Evolutionary conservation across 2,113 vertebrate genomes (phyloP).

Genomic region (Pao palembangensis): DNA sequence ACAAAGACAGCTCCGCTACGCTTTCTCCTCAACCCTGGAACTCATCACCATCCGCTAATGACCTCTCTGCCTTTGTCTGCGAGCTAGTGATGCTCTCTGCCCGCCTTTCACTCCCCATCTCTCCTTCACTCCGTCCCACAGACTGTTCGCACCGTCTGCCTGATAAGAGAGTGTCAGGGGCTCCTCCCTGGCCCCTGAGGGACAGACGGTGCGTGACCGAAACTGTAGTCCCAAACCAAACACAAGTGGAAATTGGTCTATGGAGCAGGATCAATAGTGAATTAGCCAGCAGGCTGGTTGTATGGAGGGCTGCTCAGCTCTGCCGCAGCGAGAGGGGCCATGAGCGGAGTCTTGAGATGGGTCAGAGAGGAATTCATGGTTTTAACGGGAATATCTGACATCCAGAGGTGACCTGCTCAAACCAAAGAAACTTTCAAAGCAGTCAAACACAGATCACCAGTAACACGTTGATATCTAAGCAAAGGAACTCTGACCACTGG

Average conservation of each 20-base stretch:
- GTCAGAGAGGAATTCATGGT: conserved; percentile 26
- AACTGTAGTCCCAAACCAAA: conserved; percentile 74
- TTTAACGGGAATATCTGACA: not conserved
- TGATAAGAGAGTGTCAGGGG: conserved; percentile 68
- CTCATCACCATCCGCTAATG: conserved; percentile 60
- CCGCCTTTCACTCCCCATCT: conserved; percentile 43
- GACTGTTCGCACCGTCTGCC: conserved; percentile 53
- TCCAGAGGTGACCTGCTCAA: conserved; percentile 24
- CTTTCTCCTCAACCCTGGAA: conserved; percentile 39
- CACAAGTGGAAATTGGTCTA: conserved; percentile 70
- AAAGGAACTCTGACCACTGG: too few species aligned
- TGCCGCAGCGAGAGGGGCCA: conserved; percentile 67
- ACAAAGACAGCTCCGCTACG: conserved; percentile 30
- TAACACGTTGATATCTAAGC: too few species aligned
- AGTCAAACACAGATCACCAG: not conserved
- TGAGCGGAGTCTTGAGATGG: conserved; percentile 45
- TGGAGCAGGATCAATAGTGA: conserved; percentile 76
- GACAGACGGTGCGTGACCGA: conserved; percentile 66
- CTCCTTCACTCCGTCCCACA: conserved; percentile 37
- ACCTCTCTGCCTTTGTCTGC: conserved; percentile 51
- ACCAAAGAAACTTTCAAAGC: conserved; percentile 16
- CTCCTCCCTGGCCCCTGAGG: conserved; percentile 56
- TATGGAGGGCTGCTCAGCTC: conserved; percentile 52
- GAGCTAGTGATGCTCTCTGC: conserved; percentile 21
- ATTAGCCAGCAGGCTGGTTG: conserved; percentile 76